These are phyloP conservation scores for Calidris pugnax DNA, from an alignment of 2,113 vertebrate genomes.

Conservation along the genomic window DNA sequence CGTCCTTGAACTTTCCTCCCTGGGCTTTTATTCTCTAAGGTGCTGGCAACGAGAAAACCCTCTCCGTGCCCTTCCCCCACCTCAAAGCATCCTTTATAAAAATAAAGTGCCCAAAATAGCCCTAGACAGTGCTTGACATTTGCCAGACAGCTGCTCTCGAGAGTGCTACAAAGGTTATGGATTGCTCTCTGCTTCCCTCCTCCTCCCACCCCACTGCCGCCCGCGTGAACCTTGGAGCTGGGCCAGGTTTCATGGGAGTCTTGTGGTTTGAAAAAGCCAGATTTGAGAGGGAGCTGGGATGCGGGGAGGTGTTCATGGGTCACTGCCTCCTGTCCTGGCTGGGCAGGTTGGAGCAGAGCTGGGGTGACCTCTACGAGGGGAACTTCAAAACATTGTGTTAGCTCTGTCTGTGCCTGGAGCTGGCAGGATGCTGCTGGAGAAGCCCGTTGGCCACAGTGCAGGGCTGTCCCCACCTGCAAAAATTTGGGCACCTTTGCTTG, in stretches of 20 bases:
- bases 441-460: accelerated
- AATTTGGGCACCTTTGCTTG: not conserved
- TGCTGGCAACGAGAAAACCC: constrained; percentile 25
- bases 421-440: not conserved
- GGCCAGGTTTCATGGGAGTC: constrained; percentile 12
- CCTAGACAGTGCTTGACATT: constrained; percentile 65
- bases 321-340: accelerated
- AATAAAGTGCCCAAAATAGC: constrained; percentile 69
- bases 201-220: not conserved
- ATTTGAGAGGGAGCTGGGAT: not conserved
- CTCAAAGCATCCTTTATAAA: constrained; percentile 56
- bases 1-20: not conserved
- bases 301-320: not conserved
- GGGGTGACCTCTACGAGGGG: not conserved
- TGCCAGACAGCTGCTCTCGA: constrained; percentile 71
- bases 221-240: constrained; percentile 15
- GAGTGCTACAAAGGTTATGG: constrained; percentile 64
- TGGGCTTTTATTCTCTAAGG: not conserved
- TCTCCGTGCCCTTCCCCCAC: not conserved
- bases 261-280: not conserved
- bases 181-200: constrained; percentile 37
- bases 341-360: not conserved
- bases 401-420: not conserved
- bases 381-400: not conserved
- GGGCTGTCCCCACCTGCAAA: not conserved